Percentiles rank a stretch among this genome's conserved stretches.
Conservation (phyloP, 2,888 invertebrate genomes). For the Dysmachus trigonus region DNA sequence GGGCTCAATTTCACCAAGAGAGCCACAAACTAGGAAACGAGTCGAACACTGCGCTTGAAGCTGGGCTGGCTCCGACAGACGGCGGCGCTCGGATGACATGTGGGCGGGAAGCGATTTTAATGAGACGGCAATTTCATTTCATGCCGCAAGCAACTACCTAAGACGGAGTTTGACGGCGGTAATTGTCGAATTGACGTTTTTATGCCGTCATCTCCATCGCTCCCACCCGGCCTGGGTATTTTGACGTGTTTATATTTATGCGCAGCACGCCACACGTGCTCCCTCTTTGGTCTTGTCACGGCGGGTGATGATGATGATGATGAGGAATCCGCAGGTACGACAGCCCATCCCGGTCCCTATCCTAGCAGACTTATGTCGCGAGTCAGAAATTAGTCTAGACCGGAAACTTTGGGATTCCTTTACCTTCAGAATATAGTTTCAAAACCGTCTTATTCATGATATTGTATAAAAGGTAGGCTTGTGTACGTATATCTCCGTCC, state of each 20-base stretch:
- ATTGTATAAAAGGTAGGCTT: not conserved
- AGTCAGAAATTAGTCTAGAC: slow-evolving; percentile 36
- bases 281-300: not conserved
- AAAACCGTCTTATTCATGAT: not conserved
- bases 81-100: not conserved
- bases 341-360: not conserved
- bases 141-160: not conserved
- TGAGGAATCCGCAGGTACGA: slow-evolving; percentile 8
- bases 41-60: not conserved
- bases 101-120: slow-evolving; percentile 32
- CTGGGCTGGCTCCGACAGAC: not conserved
- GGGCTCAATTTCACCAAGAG: not conserved
- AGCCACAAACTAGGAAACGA: slow-evolving; percentile 7
- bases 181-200: slow-evolving; percentile 29
- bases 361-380: not conserved
- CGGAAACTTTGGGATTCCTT: not conserved
- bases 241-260: slow-evolving; percentile 35
- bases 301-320: not conserved
- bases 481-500: not conserved
- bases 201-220: not conserved
- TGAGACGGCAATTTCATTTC: slow-evolving; percentile 21
- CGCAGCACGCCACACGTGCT: not conserved
- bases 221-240: not conserved
- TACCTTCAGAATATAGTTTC: not conserved
- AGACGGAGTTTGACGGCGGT: not conserved